phyloP scores from a whole-genome alignment of 2,797 vertebrate genomes.

The Paguma larvata region DNA sequence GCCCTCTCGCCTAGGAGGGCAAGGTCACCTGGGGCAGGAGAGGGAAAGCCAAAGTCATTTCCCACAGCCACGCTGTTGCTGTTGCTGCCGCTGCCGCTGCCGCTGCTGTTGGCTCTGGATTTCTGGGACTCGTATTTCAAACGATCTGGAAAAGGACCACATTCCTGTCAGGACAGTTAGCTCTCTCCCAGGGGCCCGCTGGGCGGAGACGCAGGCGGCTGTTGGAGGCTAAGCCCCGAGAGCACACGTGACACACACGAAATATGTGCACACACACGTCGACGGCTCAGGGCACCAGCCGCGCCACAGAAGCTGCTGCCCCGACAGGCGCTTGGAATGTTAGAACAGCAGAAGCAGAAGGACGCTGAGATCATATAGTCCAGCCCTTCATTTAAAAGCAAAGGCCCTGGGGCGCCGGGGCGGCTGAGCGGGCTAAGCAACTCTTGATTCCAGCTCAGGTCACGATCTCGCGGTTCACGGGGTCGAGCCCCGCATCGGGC shows the following conservation, averaged over 20 bases:
- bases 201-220: not conserved
- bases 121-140: conserved; percentile 99
- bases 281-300: not conserved
- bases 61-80: conserved; percentile 90
- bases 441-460: not conserved
- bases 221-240: not conserved
- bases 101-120: conserved; percentile 93
- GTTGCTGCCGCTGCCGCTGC: conserved; percentile 91
- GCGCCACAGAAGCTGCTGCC: not conserved
- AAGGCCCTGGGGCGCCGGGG: not conserved
- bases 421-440: not conserved
- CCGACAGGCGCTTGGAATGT: not conserved
- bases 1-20: not conserved
- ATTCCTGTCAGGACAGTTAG: conserved; percentile 4
- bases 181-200: not conserved
- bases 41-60: conserved; percentile 85
- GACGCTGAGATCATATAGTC: not conserved
- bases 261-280: fast-evolving
- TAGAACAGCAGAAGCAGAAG: not conserved
- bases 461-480: not conserved
- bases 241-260: not conserved
- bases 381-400: not conserved
- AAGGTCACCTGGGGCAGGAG: conserved; percentile 86
- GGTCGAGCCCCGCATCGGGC: not conserved
- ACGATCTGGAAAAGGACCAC: conserved; percentile 94